Conservation (phyloP, 2,797 vertebrate genomes). For the Lepidocolaptes lacrymiger region DNA sequence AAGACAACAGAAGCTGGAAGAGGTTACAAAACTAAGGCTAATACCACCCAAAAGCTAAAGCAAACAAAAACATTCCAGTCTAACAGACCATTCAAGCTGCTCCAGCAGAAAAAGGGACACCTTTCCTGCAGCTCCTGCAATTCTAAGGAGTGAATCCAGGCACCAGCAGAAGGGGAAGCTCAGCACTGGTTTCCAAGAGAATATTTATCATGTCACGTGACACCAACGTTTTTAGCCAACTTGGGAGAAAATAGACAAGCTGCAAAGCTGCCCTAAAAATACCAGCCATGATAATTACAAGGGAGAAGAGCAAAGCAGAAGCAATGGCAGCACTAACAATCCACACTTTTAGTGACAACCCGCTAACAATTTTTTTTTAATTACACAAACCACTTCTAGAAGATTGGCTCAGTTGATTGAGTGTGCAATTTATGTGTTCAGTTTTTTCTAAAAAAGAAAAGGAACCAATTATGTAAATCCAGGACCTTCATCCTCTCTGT, state of each 20-base stretch:
- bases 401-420: neutral
- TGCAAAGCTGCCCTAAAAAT: slow-evolving; percentile 61
- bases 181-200: slow-evolving; percentile 12
- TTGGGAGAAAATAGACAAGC: slow-evolving; percentile 49
- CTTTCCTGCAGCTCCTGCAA: neutral
- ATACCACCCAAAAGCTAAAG: slow-evolving; percentile 20
- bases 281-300: slow-evolving; percentile 15
- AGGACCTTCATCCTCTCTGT: neutral
- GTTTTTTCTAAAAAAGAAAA: neutral
- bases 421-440: neutral
- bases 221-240: slow-evolving; percentile 50
- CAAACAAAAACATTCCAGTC: slow-evolving; percentile 32
- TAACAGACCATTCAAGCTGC: neutral
- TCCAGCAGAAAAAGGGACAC: neutral
- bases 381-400: neutral
- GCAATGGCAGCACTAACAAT: neutral
- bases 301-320: neutral
- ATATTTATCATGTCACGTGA: neutral
- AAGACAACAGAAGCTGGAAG: slow-evolving; percentile 6
- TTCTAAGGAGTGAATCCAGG: neutral
- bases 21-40: slow-evolving; percentile 33
- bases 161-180: slow-evolving; percentile 7
- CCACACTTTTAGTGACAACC: neutral
- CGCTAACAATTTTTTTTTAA: neutral
- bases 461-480: neutral